Evolutionary conservation across 1,140 invertebrate genomes (phyloP).

Genomic region (Macrosteles quadrilineatus): DNA sequence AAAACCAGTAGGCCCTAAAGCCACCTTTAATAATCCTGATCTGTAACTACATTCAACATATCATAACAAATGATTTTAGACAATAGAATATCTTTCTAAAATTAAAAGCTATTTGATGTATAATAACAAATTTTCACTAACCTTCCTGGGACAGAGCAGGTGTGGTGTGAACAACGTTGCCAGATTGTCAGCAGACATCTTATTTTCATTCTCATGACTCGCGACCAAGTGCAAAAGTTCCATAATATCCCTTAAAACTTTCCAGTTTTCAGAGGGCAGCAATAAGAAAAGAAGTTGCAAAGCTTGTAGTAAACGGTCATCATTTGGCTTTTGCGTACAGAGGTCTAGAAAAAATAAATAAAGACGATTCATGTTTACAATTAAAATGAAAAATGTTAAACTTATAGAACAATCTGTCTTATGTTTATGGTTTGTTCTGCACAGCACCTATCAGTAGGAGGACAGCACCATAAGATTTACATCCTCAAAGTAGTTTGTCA

Average conservation of each 20-base stretch:
- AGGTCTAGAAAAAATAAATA: conserved; percentile 53
- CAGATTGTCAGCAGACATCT: conserved; percentile 86
- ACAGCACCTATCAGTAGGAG: no score
- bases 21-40: no score
- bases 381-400: no score
- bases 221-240: conserved; percentile 74
- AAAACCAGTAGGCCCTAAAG: no score
- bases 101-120: no score
- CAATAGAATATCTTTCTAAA: no score
- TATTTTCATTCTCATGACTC: conserved; percentile 70
- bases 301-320: conserved; percentile 69
- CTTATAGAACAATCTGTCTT: no score
- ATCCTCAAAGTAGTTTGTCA: no score
- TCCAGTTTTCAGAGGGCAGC: conserved; percentile 72
- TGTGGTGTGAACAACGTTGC: conserved; percentile 91
- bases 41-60: neutral
- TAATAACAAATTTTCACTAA: no score
- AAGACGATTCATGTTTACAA: no score
- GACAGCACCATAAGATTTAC: no score
- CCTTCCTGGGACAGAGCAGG: conserved; percentile 85
- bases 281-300: conserved; percentile 80
- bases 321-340: conserved; percentile 47
- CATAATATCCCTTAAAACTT: conserved; percentile 73
- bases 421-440: no score
- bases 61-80: neutral